phyloP scores from a whole-genome alignment of 2,113 vertebrate genomes.

The Sebastes schlegelii region DNA sequence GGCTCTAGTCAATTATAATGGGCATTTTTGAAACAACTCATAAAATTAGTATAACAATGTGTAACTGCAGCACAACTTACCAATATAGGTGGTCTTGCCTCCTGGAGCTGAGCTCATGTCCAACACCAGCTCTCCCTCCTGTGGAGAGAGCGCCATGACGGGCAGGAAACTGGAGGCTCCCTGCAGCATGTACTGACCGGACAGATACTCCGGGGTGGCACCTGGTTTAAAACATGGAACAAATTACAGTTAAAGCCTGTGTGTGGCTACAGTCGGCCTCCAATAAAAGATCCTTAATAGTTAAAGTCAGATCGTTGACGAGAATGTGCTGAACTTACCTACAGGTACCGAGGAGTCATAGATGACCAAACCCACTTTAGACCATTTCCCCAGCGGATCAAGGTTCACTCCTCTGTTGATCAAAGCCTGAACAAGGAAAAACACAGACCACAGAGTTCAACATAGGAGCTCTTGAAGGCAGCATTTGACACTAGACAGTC shows the following conservation, averaged over 20 bases:
- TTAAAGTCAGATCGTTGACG: background rate
- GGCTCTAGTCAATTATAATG: background rate
- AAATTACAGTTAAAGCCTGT: background rate
- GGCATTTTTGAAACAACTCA: background rate
- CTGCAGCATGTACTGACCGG: constrained; percentile 98
- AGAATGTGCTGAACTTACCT: constrained; percentile 81
- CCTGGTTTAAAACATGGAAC: constrained; percentile 76
- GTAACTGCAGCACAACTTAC: constrained; percentile 73
- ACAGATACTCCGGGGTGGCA: constrained; percentile 96
- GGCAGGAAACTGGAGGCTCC: constrained; percentile 97
- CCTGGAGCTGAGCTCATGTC: constrained; percentile 98
- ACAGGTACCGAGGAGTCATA: constrained; percentile 97
- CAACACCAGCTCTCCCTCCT: constrained; percentile 93
- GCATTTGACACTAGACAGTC: background rate
- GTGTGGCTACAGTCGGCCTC: background rate
- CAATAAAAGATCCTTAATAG: background rate
- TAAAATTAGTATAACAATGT: background rate
- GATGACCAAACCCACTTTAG: constrained; percentile 95
- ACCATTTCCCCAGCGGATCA: constrained; percentile 97
- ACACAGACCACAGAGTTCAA: background rate
- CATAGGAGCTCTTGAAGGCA: background rate
- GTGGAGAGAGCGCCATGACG: constrained; percentile 95
- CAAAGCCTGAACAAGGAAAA: constrained; percentile 85
- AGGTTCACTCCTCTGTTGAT: constrained; percentile 98
- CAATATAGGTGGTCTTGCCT: constrained; percentile 97